Evolutionary conservation across 37 sponge, comb jelly and placozoan genomes (phyloP).

Genomic region (Beroe ovata): DNA sequence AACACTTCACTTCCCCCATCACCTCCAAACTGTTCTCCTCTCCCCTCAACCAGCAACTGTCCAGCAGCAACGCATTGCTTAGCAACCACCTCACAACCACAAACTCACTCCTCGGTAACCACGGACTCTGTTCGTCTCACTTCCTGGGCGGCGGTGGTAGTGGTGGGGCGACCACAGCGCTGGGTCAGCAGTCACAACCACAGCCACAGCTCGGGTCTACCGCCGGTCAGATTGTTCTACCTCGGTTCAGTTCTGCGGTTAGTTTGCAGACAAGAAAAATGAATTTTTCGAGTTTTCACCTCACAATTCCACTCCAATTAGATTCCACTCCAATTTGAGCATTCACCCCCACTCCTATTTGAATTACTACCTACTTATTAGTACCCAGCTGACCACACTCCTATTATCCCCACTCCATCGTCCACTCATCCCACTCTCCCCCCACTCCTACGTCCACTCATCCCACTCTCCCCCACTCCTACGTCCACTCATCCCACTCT

Average conservation of each 20-base stretch:
- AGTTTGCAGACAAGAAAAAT: too few species aligned
- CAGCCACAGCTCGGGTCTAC: constrained; percentile 15
- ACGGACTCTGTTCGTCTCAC: constrained; percentile 25
- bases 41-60: constrained; percentile 4
- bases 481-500: neutral
- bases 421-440: neutral
- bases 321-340: too few species aligned
- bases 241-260: neutral
- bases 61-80: constrained; percentile 5
- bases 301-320: too few species aligned
- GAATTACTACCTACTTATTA: too few species aligned
- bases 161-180: neutral
- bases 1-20: neutral
- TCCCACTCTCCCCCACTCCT: neutral
- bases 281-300: too few species aligned
- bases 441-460: neutral
- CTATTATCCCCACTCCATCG: neutral
- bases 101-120: constrained; percentile 24
- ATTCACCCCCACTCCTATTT: too few species aligned
- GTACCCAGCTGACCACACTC: too few species aligned
- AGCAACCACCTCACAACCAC: constrained; percentile 55
- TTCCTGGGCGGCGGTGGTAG: neutral
- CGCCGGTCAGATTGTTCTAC: neutral
- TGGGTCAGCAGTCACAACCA: neutral
- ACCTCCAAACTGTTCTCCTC: constrained; percentile 45